Percentiles rank a stretch among this genome's conserved stretches.
Conservation (phyloP, 1,140 invertebrate genomes). For the Aethina tumida region DNA sequence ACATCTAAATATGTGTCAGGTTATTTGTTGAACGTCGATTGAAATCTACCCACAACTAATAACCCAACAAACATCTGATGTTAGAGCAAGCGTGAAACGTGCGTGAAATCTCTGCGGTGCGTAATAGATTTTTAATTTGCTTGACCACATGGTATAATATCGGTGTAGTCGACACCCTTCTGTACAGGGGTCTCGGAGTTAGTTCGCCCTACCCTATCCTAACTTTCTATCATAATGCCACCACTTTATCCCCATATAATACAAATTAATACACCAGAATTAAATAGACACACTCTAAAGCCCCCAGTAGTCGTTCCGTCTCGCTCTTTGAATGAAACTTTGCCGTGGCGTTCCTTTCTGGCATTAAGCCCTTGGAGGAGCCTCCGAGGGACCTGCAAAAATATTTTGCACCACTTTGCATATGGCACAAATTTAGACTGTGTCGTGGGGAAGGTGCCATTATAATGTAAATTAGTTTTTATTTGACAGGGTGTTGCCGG, state of each 20-base stretch:
- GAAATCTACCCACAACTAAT: too few relatives aligned
- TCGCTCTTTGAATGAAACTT: constrained; percentile 1
- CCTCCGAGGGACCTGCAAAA: constrained; percentile 13
- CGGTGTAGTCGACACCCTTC: constrained; percentile 14
- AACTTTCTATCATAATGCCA: constrained; percentile 30
- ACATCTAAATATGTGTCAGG: too few relatives aligned
- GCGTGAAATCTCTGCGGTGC: constrained; percentile 15
- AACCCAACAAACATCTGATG: too few relatives aligned
- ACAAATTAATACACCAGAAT: constrained; percentile 33
- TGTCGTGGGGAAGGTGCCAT: constrained; percentile 9
- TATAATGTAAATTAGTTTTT: constrained; percentile 12
- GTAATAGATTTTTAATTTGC: constrained; percentile 30
- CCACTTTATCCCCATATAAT: constrained; percentile 30
- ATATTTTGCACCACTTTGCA: constrained; percentile 23
- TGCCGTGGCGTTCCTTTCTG: background rate
- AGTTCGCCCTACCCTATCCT: constrained; percentile 5
- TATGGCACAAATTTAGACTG: constrained; percentile 17
- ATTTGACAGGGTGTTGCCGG: background rate
- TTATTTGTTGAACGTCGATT: too few relatives aligned
- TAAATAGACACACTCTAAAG: constrained; percentile 30
- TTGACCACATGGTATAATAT: constrained; percentile 27
- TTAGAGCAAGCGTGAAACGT: constrained; percentile 20
- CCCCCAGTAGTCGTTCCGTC: constrained; percentile 15
- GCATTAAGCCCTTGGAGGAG: constrained; percentile 2
- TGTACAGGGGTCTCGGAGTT: constrained; percentile 8